phyloP scores from a whole-genome alignment of 2,888 invertebrate genomes.

The Lepeophtheirus nordmannii region DNA sequence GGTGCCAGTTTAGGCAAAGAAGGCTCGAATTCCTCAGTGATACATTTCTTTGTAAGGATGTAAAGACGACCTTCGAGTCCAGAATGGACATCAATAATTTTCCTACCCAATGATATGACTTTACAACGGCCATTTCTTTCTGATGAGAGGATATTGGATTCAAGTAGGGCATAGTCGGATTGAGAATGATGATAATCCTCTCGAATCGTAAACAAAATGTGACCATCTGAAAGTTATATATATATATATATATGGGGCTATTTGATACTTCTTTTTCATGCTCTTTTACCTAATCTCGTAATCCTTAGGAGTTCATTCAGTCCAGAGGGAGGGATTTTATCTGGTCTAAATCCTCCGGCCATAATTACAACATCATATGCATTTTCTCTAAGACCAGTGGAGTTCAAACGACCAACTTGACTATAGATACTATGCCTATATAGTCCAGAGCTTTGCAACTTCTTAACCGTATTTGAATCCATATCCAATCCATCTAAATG shows the following conservation, averaged over 20 bases:
- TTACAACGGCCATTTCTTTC: background rate
- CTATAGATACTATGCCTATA: conserved; percentile 3
- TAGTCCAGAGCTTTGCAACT: background rate
- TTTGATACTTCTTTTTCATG: background rate
- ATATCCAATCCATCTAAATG: conserved; percentile 5
- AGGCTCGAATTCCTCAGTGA: conserved; percentile 10
- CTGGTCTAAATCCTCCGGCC: conserved; percentile 5
- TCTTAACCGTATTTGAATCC: background rate
- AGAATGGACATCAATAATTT: background rate
- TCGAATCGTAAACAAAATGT: conserved; percentile 6
- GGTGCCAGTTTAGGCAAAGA: background rate
- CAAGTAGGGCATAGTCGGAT: conserved; percentile 12
- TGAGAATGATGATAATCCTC: background rate
- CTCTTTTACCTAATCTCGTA: background rate
- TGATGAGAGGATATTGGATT: background rate
- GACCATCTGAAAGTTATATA: background rate
- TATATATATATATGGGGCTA: background rate
- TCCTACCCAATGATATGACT: background rate
- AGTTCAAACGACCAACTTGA: conserved; percentile 8
- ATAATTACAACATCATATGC: conserved; percentile 15
- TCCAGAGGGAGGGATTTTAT: conserved; percentile 5
- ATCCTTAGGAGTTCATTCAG: conserved; percentile 12
- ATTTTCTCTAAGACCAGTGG: conserved; percentile 9
- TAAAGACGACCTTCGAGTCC: conserved; percentile 6
- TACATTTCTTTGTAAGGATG: background rate